These are phyloP conservation scores for Ceratina calcarata DNA, from an alignment of 1,140 invertebrate genomes.

Conservation along the genomic window DNA sequence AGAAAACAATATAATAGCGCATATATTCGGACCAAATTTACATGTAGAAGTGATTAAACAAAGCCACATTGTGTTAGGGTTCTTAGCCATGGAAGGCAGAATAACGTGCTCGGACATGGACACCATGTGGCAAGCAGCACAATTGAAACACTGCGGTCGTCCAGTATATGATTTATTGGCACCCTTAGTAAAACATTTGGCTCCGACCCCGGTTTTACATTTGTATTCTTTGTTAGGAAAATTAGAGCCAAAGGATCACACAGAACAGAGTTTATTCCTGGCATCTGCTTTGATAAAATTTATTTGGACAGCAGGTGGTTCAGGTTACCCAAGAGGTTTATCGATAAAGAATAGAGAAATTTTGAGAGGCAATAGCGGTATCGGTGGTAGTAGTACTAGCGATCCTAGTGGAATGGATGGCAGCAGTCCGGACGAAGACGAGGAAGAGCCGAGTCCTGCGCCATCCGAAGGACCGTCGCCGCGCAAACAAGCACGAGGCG, in stretches of 20 bases:
- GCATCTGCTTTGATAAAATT: constrained; percentile 94
- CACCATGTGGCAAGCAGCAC: constrained; percentile 95
- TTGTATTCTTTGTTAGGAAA: constrained; percentile 91
- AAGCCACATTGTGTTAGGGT: constrained; percentile 95
- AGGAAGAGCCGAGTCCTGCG: constrained; percentile 78
- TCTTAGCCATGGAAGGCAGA: constrained; percentile 93
- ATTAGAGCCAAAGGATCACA: constrained; percentile 94
- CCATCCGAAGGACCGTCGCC: constrained; percentile 79
- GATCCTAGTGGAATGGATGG: constrained; percentile 86
- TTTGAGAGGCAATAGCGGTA: constrained; percentile 65
- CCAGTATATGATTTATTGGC: constrained; percentile 95
- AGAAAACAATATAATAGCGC: constrained; percentile 94
- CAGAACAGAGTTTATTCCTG: constrained; percentile 94
- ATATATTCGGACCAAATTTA: constrained; percentile 97
- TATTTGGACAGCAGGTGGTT: constrained; percentile 90
- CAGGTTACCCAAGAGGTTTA: constrained; percentile 77
- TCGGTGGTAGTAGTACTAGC: constrained; percentile 80
- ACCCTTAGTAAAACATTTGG: constrained; percentile 93
- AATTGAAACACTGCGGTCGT: constrained; percentile 95
- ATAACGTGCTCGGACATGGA: constrained; percentile 95
- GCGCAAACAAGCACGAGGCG: constrained; percentile 76
- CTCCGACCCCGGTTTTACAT: constrained; percentile 92
- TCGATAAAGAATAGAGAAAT: constrained; percentile 76
- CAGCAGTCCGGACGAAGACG: constrained; percentile 88
- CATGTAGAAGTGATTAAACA: constrained; percentile 98